Evolutionary conservation across 2,797 vertebrate species (phyloP).

Genomic region (Brachymystax lenok): DNA sequence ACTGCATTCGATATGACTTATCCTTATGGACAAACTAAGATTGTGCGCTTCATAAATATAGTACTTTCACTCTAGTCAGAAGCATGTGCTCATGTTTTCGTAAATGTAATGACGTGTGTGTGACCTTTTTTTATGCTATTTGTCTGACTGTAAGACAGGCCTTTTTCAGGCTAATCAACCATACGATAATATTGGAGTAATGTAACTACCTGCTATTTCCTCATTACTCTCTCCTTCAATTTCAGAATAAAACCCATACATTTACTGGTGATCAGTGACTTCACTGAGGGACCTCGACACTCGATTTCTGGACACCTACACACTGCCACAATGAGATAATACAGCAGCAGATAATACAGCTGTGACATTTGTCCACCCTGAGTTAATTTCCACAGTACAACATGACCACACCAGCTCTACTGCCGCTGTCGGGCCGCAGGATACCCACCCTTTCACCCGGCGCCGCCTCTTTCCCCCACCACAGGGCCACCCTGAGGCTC

Average conservation of each 20-base stretch:
- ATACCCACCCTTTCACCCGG: conserved; percentile 91
- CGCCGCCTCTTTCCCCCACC: conserved; percentile 90
- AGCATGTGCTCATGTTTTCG: too few species aligned
- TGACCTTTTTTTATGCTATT: too few species aligned
- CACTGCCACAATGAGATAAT: conserved; percentile 77
- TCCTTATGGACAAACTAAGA: too few species aligned
- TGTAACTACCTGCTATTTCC: background rate
- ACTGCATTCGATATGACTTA: too few species aligned
- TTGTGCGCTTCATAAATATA: too few species aligned
- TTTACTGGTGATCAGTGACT: conserved; percentile 50
- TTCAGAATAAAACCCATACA: conserved; percentile 65
- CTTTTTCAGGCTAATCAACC: too few species aligned
- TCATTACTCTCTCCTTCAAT: conserved; percentile 18
- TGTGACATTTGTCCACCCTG: conserved; percentile 55
- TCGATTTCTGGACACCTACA: conserved; percentile 44
- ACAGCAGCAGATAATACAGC: conserved; percentile 45
- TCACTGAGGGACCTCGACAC: conserved; percentile 47
- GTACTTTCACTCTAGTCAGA: too few species aligned
- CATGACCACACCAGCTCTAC: conserved; percentile 94
- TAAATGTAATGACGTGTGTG: too few species aligned
- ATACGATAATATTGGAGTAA: too few species aligned
- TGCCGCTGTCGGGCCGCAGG: conserved; percentile 93
- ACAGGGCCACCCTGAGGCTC: conserved; percentile 93
- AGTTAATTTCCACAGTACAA: conserved; percentile 29
- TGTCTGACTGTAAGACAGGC: too few species aligned